Evolutionary conservation across 92 coral and sea anemone genomes (phyloP).

Genomic region (Virgularia gustaviana): DNA sequence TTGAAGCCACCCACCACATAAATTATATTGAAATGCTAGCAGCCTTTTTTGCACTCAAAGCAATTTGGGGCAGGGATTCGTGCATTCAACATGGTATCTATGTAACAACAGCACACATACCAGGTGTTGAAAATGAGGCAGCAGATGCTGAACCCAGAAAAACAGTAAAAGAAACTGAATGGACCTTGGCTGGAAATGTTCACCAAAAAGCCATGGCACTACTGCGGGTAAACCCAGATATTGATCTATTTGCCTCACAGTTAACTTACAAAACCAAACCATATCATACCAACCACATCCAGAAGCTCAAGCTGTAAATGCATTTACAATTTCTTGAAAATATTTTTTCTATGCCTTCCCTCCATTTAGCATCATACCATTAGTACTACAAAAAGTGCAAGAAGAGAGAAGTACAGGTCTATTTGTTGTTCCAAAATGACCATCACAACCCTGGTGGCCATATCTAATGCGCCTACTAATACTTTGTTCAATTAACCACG

Average conservation of each 20-base stretch:
- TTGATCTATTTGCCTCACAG: slow-evolving; percentile 52
- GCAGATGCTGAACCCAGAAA: slow-evolving; percentile 50
- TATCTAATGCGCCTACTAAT: slow-evolving; percentile 34
- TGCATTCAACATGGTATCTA: slow-evolving; percentile 30
- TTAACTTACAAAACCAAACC: slow-evolving; percentile 34
- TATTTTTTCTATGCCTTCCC: slow-evolving; percentile 52
- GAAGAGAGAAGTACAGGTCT: slow-evolving; percentile 41
- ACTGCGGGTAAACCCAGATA: slow-evolving; percentile 29
- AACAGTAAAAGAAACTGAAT: slow-evolving; percentile 38
- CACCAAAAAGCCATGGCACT: slow-evolving; percentile 26
- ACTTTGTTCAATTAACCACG: too few species aligned
- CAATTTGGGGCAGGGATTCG: slow-evolving; percentile 52
- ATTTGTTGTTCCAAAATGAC: slow-evolving; percentile 39
- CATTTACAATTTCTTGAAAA: slow-evolving; percentile 38
- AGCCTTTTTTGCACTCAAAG: slow-evolving; percentile 47
- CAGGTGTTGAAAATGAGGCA: slow-evolving; percentile 40
- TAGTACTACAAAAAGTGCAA: slow-evolving; percentile 36
- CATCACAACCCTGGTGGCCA: slow-evolving; percentile 40
- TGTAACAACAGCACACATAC: slow-evolving; percentile 47
- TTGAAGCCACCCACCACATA: slow-evolving; percentile 50
- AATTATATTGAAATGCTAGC: slow-evolving; percentile 54
- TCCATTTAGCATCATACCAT: slow-evolving; percentile 38
- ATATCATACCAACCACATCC: slow-evolving; percentile 55
- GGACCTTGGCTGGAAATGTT: slow-evolving; percentile 34
- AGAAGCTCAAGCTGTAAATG: slow-evolving; percentile 48